Percentiles rank a stretch among this genome's conserved stretches.
Evolutionary conservation across 1,140 invertebrate species (phyloP).

Genomic region (Plectrocnemia conspersa): DNA sequence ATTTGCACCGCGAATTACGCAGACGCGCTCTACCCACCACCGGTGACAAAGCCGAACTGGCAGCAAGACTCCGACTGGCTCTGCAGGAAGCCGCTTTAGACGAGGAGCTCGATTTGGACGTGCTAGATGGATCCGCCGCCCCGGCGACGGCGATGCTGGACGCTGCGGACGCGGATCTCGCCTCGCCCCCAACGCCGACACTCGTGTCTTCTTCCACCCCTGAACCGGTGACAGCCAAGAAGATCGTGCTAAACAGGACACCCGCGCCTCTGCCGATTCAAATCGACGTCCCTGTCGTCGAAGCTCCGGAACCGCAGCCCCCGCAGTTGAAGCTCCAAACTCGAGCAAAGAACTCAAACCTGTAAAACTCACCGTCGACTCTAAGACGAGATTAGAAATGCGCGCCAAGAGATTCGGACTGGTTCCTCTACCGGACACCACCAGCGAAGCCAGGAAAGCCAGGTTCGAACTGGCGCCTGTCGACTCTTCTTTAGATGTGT

Average conservation of each 20-base stretch:
- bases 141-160: background rate
- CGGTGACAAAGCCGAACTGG: conserved; percentile 77
- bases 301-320: conserved; percentile 15
- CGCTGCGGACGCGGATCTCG: background rate
- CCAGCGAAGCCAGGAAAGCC: conserved; percentile 63
- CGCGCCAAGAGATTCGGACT: conserved; percentile 75
- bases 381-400: conserved; percentile 69
- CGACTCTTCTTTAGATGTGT: conserved; percentile 55
- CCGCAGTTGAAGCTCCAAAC: conserved; percentile 35
- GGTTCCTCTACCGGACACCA: conserved; percentile 52
- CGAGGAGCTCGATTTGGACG: conserved; percentile 48
- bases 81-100: conserved; percentile 49
- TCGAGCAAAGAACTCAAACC: conserved; percentile 43
- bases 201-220: conserved; percentile 37
- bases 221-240: conserved; percentile 46
- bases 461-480: conserved; percentile 53
- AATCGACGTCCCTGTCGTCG: conserved; percentile 9
- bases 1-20: conserved; percentile 76
- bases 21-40: conserved; percentile 64
- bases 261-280: conserved; percentile 36
- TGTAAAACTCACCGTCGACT: conserved; percentile 58
- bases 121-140: conserved; percentile 15
- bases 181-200: conserved; percentile 3
- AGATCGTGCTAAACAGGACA: conserved; percentile 60
- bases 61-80: conserved; percentile 66